Conservation (phyloP, 1,140 invertebrate species). For the Musca domestica region DNA sequence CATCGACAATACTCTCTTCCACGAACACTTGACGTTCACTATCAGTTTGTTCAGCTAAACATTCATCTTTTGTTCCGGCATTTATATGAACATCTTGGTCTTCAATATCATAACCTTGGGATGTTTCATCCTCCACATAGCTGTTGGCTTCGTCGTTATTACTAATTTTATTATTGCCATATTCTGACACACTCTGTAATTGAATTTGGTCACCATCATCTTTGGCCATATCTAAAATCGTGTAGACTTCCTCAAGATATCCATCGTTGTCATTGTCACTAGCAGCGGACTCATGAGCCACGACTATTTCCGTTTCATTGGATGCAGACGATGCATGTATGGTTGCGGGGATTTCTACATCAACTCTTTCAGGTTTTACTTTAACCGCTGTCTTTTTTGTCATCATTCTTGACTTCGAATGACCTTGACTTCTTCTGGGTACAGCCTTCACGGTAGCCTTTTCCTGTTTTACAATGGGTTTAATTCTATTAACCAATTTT, state of each 20-base stretch:
- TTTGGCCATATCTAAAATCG: background rate
- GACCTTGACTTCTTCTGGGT: background rate
- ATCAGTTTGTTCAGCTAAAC: background rate
- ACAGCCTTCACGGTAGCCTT: background rate
- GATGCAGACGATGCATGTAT: too few species aligned
- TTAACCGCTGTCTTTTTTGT: background rate
- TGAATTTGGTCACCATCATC: background rate
- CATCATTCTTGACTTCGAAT: background rate
- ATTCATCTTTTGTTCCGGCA: background rate
- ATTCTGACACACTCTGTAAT: background rate
- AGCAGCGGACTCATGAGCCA: background rate
- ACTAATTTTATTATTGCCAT: background rate
- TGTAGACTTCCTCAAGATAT: background rate
- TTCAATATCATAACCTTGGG: background rate
- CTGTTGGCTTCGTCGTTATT: background rate
- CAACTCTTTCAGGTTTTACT: too few species aligned
- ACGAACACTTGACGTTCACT: too few species aligned
- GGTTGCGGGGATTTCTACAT: too few species aligned
- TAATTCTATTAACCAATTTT: background rate
- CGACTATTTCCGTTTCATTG: too few species aligned
- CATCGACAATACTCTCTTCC: too few species aligned
- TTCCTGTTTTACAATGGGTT: background rate
- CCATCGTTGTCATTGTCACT: background rate
- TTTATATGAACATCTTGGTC: background rate
- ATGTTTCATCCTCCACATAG: background rate